These are phyloP conservation scores for Miichthys miiuy DNA, from an alignment of 2,797 vertebrate species.

Conservation along the genomic window DNA sequence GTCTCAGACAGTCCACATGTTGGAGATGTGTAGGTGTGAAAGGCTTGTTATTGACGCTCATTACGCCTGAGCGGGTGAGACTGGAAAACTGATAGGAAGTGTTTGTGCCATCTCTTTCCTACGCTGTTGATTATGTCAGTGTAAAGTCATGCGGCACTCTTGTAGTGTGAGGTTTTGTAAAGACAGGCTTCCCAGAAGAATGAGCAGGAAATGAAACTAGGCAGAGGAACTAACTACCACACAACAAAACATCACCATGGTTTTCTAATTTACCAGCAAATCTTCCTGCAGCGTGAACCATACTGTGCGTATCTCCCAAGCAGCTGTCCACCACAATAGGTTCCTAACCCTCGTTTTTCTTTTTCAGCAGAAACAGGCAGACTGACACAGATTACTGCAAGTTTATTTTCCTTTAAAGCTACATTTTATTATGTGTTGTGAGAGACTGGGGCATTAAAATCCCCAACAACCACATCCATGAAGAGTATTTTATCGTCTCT, in stretches of 20 bases:
- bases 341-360: constrained; percentile 28
- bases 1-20: constrained; percentile 5
- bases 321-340: constrained; percentile 59
- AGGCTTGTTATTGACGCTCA: constrained; percentile 17
- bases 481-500: constrained; percentile 21
- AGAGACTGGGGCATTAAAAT: constrained; percentile 34
- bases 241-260: constrained; percentile 45
- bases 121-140: constrained; percentile 18
- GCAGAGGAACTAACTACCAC: constrained; percentile 26
- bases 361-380: constrained; percentile 37
- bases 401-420: constrained; percentile 16
- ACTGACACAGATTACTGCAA: constrained; percentile 7
- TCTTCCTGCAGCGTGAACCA: constrained; percentile 36
- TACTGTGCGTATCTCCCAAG: constrained; percentile 47
- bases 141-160: constrained; percentile 19
- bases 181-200: constrained; percentile 9
- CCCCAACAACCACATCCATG: constrained; percentile 9
- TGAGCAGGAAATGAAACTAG: constrained; percentile 26
- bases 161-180: constrained; percentile 22
- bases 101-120: constrained; percentile 14
- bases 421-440: constrained; percentile 41
- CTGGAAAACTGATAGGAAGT: constrained; percentile 29
- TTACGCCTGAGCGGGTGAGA: constrained; percentile 4
- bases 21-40: constrained; percentile 12
- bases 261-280: constrained; percentile 41